Evolutionary conservation across 2,113 vertebrate species (phyloP), one percentile per base, ranked within the genome.

Genomic region (Odocoileus virginianus): DNA sequence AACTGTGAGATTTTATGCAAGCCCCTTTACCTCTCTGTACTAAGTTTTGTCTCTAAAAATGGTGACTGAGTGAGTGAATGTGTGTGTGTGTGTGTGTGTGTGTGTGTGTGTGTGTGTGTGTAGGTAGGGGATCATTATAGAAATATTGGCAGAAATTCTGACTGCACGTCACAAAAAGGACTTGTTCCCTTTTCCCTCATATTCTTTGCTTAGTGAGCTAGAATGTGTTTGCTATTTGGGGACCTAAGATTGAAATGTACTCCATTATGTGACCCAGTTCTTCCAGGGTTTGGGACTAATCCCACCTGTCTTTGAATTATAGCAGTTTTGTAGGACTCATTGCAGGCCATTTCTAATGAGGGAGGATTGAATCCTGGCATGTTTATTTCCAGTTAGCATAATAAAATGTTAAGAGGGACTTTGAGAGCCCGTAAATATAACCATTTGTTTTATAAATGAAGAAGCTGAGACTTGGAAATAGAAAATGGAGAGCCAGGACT

Each of bases 301-400:
- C 6, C 11, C 30, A 45, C 43, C 14, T 58, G 28, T 89, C 9
- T 93, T 89, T 60, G 9, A 40, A 55, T 61, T 61, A 13, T 25
- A 15, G 43, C n/a, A 57, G 27, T 64, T 96, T 61, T 58, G 17
- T 87, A 33, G 64, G 7, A 6, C 25, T 78, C 7, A 33, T 67
- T 30, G 21, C 74, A 28, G 50, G 23, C 10, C 28, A 92, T 97
- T 92, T 85, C 25, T 89, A 58, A 79, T 64, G 71, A 89, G 28
- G 84, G 47, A 94, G 19, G 40, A 85, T 85, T 89, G 43, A 79
- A 85, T 79, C 15, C 0, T 89, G 14, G 11, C 28, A 16, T 84
- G n/a, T 91, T 89, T 92, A 67, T 96, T 94, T 96, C 10, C 27
- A 88, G 21, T 54, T 92, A 84, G 33, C 57, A 89, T 92, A 88